Conservation (phyloP, 2,888 invertebrate genomes). For the Eledona agricola region DNA sequence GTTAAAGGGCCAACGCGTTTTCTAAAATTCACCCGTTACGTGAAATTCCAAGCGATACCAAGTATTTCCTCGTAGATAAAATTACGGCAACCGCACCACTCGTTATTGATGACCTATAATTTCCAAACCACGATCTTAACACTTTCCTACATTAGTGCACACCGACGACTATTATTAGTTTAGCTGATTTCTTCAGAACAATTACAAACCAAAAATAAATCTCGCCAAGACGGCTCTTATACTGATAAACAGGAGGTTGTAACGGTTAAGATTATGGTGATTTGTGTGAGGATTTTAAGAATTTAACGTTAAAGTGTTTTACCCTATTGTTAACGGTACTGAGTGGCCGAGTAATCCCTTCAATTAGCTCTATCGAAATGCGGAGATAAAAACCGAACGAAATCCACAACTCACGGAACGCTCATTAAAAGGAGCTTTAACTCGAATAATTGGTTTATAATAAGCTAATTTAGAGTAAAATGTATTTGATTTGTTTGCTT, state of each 20-base stretch:
- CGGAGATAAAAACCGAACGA: conserved; percentile 24
- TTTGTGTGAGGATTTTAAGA: conserved; percentile 4
- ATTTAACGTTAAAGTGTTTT: conserved; percentile 15
- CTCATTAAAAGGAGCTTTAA: conserved; percentile 21
- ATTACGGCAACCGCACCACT: conserved; percentile 20
- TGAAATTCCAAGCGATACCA: not conserved
- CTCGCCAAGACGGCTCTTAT: too few relatives aligned
- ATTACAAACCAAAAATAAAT: too few relatives aligned
- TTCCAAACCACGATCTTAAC: conserved; percentile 27
- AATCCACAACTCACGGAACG: conserved; percentile 33
- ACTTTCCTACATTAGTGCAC: conserved; percentile 26
- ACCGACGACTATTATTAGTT: conserved; percentile 10
- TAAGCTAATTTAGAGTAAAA: conserved; percentile 15
- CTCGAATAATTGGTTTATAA: conserved; percentile 20
- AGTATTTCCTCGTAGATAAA: conserved; percentile 27
- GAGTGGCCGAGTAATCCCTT: conserved; percentile 26
- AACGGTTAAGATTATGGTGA: too few relatives aligned
- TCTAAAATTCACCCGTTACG: not conserved
- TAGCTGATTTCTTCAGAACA: too few relatives aligned
- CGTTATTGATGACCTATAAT: conserved; percentile 21
- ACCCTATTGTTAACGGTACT: conserved; percentile 21
- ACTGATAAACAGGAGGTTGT: too few relatives aligned
- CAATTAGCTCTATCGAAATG: conserved; percentile 36
- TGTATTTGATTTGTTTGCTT: conserved; percentile 11
- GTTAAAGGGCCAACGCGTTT: conserved; percentile 17